Conservation (phyloP, 1,140 invertebrate genomes). For the Diorhabda elongata region DNA sequence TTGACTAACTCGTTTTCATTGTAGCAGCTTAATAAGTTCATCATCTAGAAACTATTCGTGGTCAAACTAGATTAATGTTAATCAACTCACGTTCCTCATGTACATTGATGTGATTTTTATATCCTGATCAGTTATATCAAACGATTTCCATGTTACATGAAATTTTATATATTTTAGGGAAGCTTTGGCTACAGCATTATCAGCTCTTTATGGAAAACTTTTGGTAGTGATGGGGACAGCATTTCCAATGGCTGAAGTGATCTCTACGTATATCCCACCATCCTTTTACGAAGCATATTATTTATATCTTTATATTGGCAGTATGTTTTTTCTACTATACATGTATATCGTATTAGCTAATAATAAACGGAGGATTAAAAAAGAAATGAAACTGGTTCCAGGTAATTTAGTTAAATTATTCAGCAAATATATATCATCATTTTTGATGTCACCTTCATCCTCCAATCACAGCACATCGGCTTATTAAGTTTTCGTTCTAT, state of each 20-base stretch:
- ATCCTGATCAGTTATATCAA: no score
- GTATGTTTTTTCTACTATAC: slow-evolving; percentile 82
- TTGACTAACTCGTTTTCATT: no score
- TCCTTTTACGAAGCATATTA: slow-evolving; percentile 90
- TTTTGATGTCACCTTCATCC: no score
- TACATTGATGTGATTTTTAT: no score
- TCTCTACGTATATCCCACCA: slow-evolving; percentile 85
- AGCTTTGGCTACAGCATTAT: slow-evolving; percentile 78
- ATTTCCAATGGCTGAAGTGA: slow-evolving; percentile 89
- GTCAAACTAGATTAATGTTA: no score
- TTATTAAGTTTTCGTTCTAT: no score
- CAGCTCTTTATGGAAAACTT: slow-evolving; percentile 89
- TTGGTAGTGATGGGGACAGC: slow-evolving; percentile 91
- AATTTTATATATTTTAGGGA: slow-evolving; percentile 53
- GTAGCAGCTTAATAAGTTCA: no score
- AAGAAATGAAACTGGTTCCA: not conserved
- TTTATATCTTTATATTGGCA: slow-evolving; percentile 83
- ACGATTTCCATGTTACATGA: not conserved
- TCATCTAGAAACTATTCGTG: no score
- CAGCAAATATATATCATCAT: no score
- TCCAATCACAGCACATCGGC: no score
- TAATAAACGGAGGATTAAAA: slow-evolving; percentile 49
- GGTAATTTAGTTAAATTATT: not conserved
- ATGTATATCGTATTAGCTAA: slow-evolving; percentile 76
- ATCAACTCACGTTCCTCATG: no score